Evolutionary conservation across 2,113 vertebrate species (phyloP).

Genomic region (Leptosomus discolor): DNA sequence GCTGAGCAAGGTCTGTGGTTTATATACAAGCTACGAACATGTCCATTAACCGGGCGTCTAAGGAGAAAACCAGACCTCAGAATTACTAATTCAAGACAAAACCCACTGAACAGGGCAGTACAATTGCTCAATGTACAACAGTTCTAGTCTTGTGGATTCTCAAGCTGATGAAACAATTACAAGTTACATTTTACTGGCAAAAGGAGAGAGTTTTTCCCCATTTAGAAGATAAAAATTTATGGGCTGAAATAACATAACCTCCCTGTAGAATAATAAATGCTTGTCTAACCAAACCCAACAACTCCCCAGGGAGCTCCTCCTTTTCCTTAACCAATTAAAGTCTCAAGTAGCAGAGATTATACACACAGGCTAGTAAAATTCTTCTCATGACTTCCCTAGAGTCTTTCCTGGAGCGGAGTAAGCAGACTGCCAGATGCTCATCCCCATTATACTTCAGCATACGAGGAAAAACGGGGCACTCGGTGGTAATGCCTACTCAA

Average conservation of each 20-base stretch:
- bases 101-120: not conserved
- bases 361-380: not conserved
- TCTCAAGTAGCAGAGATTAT: not conserved
- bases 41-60: not conserved
- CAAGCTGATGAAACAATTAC: not conserved
- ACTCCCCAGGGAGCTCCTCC: not conserved
- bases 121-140: not conserved
- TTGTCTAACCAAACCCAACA: not conserved
- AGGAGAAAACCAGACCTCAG: not conserved
- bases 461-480: not conserved
- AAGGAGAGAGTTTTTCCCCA: not conserved
- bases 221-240: not conserved
- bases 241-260: not conserved
- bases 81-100: not conserved
- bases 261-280: not conserved
- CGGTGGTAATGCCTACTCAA: not conserved
- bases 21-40: not conserved
- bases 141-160: not conserved
- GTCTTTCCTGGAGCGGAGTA: not conserved
- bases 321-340: not conserved
- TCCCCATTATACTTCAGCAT: not conserved
- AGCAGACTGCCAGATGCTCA: not conserved
- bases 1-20: not conserved
- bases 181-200: not conserved
- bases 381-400: no score